A percentile compares a stretch with the other conserved stretches of the same genome.
Conservation (phyloP, 2,888 invertebrate genomes). For the Parnassius smintheus region DNA sequence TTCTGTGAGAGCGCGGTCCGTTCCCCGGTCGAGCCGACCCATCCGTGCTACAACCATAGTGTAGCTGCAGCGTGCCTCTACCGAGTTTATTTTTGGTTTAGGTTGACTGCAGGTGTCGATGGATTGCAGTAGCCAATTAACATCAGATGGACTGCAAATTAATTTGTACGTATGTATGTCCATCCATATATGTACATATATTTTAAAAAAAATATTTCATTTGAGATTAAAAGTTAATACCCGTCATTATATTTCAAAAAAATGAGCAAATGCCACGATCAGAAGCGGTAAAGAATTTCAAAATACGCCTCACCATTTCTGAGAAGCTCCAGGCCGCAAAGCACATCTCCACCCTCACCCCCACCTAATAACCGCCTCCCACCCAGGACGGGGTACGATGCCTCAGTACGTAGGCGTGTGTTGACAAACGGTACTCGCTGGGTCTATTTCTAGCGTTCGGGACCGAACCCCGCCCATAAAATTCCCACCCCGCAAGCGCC, state of each 20-base stretch:
- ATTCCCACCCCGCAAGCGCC: constrained; percentile 30
- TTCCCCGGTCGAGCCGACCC: no score
- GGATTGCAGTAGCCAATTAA: no score
- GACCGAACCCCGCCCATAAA: constrained; percentile 37
- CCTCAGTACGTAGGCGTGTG: constrained; percentile 71
- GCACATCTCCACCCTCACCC: constrained; percentile 1
- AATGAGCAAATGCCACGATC: constrained; percentile 2
- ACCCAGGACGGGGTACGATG: constrained; percentile 37
- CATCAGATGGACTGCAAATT: no score
- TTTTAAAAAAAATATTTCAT: no score
- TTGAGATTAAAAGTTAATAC: no score
- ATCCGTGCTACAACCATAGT: no score
- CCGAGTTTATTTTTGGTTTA: no score
- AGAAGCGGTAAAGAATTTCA: neutral
- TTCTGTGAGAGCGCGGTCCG: no score
- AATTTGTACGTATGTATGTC: no score
- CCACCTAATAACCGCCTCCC: constrained; percentile 7
- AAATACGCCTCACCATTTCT: constrained; percentile 1
- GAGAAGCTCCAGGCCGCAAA: constrained; percentile 12
- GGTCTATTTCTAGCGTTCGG: constrained; percentile 62
- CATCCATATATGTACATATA: no score
- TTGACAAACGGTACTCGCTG: constrained; percentile 72
- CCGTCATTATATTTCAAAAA: neutral
- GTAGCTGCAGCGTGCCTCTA: no score
- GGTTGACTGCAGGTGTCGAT: no score